Evolutionary conservation across 1,140 invertebrate species (phyloP).

Genomic region (Augochlora pura): DNA sequence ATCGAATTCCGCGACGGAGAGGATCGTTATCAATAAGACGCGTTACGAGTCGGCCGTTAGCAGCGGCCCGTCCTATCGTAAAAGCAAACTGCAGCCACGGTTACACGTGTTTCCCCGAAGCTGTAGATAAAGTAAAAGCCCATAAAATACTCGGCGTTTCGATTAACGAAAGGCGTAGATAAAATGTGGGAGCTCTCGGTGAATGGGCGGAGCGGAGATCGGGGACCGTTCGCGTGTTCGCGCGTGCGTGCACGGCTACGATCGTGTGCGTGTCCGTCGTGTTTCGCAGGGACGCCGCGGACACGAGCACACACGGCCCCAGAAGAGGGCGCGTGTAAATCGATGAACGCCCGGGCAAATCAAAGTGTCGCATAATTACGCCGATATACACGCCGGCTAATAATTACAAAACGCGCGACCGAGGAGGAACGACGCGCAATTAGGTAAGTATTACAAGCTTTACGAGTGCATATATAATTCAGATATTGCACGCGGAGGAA

Average conservation of each 20-base stretch:
- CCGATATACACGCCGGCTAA: slow-evolving; percentile 36
- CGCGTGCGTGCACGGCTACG: background rate
- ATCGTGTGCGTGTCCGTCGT: no score
- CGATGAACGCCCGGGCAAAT: slow-evolving; percentile 42
- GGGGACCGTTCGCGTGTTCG: background rate
- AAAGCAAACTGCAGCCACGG: slow-evolving; percentile 34
- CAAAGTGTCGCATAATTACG: slow-evolving; percentile 51
- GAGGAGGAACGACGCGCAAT: slow-evolving; percentile 43
- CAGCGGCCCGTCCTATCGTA: slow-evolving; percentile 22
- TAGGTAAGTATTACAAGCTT: slow-evolving; percentile 51
- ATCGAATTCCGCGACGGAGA: slow-evolving; percentile 12
- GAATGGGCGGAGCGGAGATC: slow-evolving; percentile 25
- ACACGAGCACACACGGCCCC: background rate
- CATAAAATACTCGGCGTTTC: slow-evolving; percentile 45
- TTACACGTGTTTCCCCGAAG: slow-evolving; percentile 50
- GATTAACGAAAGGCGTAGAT: slow-evolving; percentile 50
- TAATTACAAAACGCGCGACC: slow-evolving; percentile 45
- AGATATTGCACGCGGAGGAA: slow-evolving; percentile 29
- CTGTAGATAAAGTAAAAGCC: slow-evolving; percentile 50
- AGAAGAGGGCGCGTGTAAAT: slow-evolving; percentile 21
- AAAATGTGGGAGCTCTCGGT: slow-evolving; percentile 33
- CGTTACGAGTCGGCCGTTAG: slow-evolving; percentile 2
- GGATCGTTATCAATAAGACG: slow-evolving; percentile 30
- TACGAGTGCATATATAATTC: slow-evolving; percentile 50
- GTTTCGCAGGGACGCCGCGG: no score